phyloP scores from a whole-genome alignment of 2,113 vertebrate species.

The Montifringilla adamsi region DNA sequence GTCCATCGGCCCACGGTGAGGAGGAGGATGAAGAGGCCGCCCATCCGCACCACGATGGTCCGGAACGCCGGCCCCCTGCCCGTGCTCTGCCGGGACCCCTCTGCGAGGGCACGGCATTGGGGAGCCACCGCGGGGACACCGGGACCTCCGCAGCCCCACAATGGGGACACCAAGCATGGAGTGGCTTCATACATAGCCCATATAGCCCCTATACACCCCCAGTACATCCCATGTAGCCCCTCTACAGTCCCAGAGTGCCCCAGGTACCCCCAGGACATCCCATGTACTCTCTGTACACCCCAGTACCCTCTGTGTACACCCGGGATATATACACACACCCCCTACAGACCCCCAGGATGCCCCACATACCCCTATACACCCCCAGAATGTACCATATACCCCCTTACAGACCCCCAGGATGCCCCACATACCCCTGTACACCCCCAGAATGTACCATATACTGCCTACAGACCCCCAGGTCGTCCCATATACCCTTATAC shows the following conservation, averaged over 20 bases:
- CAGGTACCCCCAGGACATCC: neutral
- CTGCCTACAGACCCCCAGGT: too few relatives aligned
- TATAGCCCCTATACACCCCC: too few relatives aligned
- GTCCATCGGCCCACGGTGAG: slow-evolving; percentile 87
- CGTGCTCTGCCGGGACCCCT: slow-evolving; percentile 75
- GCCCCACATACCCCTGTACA: too few relatives aligned
- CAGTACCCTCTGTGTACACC: too few relatives aligned
- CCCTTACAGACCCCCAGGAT: too few relatives aligned
- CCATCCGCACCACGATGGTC: slow-evolving; percentile 84
- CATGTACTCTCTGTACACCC: neutral
- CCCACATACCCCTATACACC: too few relatives aligned
- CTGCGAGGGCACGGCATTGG: slow-evolving; percentile 21
- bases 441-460: too few relatives aligned
- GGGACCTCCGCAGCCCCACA: neutral
- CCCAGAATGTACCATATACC: neutral
- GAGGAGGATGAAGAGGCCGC: slow-evolving; percentile 87
- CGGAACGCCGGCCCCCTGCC: slow-evolving; percentile 65
- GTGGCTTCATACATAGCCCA: accelerated
- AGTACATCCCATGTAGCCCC: neutral
- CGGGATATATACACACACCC: neutral
- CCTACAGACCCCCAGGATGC: neutral
- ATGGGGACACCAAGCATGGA: accelerated
- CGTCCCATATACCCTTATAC: too few relatives aligned
- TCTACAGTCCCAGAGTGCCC: accelerated
- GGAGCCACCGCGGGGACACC: accelerated